Base-by-base conservation (phyloP, 2,113 vertebrate genomes). In the Mus musculus region DNA sequence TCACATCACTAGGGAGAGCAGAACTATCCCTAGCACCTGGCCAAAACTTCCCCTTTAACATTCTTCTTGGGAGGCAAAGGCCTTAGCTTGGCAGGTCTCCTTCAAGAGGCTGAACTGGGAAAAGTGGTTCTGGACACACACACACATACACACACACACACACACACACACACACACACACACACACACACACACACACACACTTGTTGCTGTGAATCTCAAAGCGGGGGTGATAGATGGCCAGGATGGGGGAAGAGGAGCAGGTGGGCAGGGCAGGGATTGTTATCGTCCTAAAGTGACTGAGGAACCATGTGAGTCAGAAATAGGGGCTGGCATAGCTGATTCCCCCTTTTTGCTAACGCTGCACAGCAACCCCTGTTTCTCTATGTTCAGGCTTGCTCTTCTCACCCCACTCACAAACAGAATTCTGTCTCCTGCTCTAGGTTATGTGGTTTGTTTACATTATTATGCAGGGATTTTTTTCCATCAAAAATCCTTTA, bases 181-280 rank as follows among this genome's bases (percentile, higher is more conserved):
- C 56, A 59, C 56, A 59, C 16, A 61, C 59, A 63, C 61, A 63
- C 61, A 63, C 61, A 63, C 24, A 65, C 63, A 65, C 63, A 65
- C 63, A 65, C 63, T 10, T 24, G 33, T 76, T 69, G 59, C 85
- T 24, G 30, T 17, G 75, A 22, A 16, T 92, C 24, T 89, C 12
- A 26, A 19, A 89, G 76, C 76, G 1, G 69, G 72, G 49, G 86
- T 16, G 3, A 7, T 14, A 24, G 2, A 7, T 13, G 12, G 72
- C 39, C 26, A 16, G 63, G n/a, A 46, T n/a, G 67, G 81, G 85
- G 67, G 87, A 63, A 39, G 65, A 0, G 7, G 30, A 96, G 90
- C 56, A 67, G 81, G 82, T 52, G 56, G 65, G 96, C 33, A 92
- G 54, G 10, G 49, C 59, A 92, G 90, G 90, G 28, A 84, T 88